These are phyloP conservation scores for Onychostruthus taczanowskii DNA, from an alignment of 2,113 vertebrate genomes.

Conservation along the genomic window DNA sequence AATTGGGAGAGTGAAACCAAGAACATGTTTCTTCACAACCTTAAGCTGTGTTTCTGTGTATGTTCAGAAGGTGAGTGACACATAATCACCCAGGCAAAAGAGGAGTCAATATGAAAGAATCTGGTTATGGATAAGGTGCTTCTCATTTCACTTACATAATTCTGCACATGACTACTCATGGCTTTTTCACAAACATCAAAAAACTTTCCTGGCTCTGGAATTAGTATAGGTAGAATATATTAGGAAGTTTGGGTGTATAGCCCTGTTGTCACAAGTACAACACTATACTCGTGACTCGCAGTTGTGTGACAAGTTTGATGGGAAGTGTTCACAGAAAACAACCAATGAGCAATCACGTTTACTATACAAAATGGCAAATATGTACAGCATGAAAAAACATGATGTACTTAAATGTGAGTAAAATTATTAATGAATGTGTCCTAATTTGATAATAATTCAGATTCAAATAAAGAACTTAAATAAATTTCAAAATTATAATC, in stretches of 20 bases:
- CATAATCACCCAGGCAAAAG: neutral
- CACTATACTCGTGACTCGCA: neutral
- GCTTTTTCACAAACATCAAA: neutral
- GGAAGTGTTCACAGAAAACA: neutral
- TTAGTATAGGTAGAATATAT: neutral
- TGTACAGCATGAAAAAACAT: neutral
- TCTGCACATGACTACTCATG: rapidly evolving
- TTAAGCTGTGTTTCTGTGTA: neutral
- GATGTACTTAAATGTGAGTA: rapidly evolving
- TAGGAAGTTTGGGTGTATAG: neutral
- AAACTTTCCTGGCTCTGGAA: neutral
- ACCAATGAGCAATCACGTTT: neutral
- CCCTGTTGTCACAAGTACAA: neutral
- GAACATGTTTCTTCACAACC: neutral
- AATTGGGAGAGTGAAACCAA: neutral
- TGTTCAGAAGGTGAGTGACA: neutral
- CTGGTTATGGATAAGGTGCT: neutral
- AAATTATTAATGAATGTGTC: neutral
- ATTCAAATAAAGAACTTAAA: neutral
- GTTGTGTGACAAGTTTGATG: neutral
- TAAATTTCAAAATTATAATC: neutral
- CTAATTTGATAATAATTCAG: neutral
- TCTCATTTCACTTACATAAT: neutral
- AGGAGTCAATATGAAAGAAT: neutral
- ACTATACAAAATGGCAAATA: neutral